Evolutionary conservation across 2,888 invertebrate genomes (phyloP).

Genomic region (Lacanobia oleracea): DNA sequence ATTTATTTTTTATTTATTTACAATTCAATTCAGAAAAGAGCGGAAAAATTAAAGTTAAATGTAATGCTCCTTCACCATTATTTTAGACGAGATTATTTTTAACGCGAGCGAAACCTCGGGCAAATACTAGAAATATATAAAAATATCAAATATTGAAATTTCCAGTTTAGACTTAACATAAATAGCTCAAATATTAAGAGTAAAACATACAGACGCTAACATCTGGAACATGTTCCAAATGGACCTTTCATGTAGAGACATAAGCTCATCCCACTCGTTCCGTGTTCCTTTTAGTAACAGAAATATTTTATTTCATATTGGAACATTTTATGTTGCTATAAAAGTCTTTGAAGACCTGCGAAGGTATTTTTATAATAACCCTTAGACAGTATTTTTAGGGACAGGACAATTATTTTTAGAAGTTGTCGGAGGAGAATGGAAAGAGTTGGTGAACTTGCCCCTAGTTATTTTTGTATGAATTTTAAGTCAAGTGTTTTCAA

Average conservation of each 20-base stretch:
- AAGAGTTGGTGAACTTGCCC: not conserved
- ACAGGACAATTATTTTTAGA: constrained; percentile 21
- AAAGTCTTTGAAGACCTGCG: constrained; percentile 21
- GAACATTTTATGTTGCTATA: constrained; percentile 28
- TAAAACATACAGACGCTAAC: not conserved
- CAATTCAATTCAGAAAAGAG: too few relatives aligned
- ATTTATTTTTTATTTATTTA: too few relatives aligned
- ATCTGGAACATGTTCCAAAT: constrained; percentile 5
- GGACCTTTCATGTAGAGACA: constrained; percentile 32
- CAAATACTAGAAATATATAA: not conserved
- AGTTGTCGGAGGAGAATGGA: not conserved
- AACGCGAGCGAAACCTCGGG: not conserved
- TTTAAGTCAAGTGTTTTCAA: not conserved
- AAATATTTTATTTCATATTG: constrained; percentile 32
- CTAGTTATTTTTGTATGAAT: not conserved
- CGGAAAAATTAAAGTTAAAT: too few relatives aligned
- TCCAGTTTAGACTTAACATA: constrained; percentile 1
- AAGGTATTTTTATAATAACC: constrained; percentile 27
- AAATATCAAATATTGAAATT: not conserved
- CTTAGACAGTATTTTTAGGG: constrained; percentile 4
- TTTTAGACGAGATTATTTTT: not conserved
- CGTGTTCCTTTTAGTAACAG: constrained; percentile 27
- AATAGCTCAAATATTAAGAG: constrained; percentile 1
- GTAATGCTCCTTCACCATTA: too few relatives aligned
- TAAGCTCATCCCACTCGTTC: constrained; percentile 22